Evolutionary conservation across 2,113 vertebrate genomes (phyloP), one percentile per base, ranked within the genome.

Genomic region (Myrmecophaga tridactyla): DNA sequence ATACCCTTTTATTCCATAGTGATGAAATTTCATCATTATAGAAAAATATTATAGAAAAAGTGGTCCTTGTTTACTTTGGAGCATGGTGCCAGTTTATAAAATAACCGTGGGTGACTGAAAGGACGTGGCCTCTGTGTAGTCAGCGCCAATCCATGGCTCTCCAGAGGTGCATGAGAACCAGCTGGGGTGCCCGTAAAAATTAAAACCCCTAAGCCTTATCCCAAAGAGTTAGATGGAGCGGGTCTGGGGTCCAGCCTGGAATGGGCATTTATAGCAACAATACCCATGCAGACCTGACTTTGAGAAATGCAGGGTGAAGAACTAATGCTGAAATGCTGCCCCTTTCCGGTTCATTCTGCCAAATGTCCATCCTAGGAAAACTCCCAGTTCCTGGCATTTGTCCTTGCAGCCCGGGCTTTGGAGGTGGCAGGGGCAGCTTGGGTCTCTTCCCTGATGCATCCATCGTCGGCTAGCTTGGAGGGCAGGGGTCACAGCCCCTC

Each of bases 21-120:
- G 84, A 56, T 77, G 86, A 94, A 84, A 80, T 70, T 78, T 53
- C n/a, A 63, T 85, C 81, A 31, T 95, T 85, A 87, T 56, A 87
- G 72, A 73, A 75, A 56, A 56, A 56, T n/a, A n/a, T n/a, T 56
- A 56, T 6, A 56, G 53, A 56, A 56, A 21, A 95, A 94, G 77
- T 27, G 25, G 65, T 43, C 85, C 69, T 94, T 88, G 60, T 95
- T 95, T 92, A 77, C 63, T 62, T 81, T 76, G 58, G 58, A 69
- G 34, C 46, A 25, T 27, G 7, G 3, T 80, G 14, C 60, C 85
- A n/a, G 65, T 76, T 89, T 39, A 67, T 88, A 25, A 89, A 65
- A 43, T 87, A 89, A 90, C 51, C 15, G 11, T 60, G 41, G 11
- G 9, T 63, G n/a, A 11, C 53, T 20, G 41, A 62, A 80, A 43